Evolutionary conservation across 2,113 vertebrate genomes (phyloP), one percentile per base, ranked within the genome.

Genomic region (Anguilla japonica): DNA sequence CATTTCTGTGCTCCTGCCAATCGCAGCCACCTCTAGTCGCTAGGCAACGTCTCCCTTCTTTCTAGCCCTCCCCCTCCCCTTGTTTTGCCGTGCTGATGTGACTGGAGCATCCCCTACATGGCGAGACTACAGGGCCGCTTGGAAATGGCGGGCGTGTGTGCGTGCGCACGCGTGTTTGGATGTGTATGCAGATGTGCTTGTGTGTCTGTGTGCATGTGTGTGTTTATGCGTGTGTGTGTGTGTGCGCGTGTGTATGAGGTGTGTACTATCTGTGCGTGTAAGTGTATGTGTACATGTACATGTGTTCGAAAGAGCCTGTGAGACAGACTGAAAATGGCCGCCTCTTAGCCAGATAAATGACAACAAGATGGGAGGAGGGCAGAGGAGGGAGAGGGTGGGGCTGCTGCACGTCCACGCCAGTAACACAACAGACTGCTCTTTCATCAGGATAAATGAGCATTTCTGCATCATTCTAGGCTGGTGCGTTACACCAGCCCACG

Each of bases 41-140:
- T 92, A 92, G 90, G 92, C 91, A 85, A 92, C 91, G 84, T 90
- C 84, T 89, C 87, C 80, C 75, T 83, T 81, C 83, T 87, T 87
- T 91, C 53, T 81, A 63, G 79, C 4, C 40, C 79, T 11, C 79
- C 20, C 78, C 78, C 15, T 29, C 15, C 78, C 39, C 78, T 15
- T 18, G 29, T 20, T 41, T 15, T 20, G 18, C 16, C 40, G 0
- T 39, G 14, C 40, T 75, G 71, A 16, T 46, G 41, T 84, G 60
- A 67, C 60, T 67, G 22, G 18, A 67, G 22, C 60, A 26, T 67
- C 60, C 22, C 5, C 60, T 67, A 5, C 22, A 67, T 67, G 60
- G 60, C 22, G 20, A 3, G 18, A 67, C 3, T 26, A 11, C 26
- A 22, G 60, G 60, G 18, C 22, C 14, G 9, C 41, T 84, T 8